A percentile compares a stretch with the other conserved stretches of the same genome.
Evolutionary conservation across 2,888 invertebrate genomes (phyloP).

Genomic region (Lutraria lutraria): DNA sequence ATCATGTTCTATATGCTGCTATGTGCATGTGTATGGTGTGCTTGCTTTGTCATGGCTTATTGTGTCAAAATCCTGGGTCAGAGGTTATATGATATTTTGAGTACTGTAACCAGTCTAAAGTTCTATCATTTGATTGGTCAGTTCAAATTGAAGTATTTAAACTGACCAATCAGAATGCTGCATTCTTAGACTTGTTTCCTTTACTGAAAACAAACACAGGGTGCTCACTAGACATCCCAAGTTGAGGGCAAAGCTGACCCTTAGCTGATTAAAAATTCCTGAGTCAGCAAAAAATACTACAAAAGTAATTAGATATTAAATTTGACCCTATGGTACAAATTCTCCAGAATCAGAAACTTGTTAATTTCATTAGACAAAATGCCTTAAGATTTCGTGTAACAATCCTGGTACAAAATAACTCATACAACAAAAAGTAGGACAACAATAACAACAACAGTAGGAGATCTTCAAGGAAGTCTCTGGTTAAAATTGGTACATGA

Average conservation of each 20-base stretch:
- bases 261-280: too few species aligned
- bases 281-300: too few species aligned
- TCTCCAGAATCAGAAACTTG: too few species aligned
- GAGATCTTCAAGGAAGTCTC: not conserved
- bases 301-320: too few species aligned
- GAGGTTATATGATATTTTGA: not conserved
- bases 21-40: not conserved
- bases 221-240: too few species aligned
- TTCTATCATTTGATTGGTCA: not conserved
- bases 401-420: not conserved
- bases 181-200: not conserved
- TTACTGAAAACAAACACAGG: too few species aligned
- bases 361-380: too few species aligned
- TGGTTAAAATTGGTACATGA: too few species aligned
- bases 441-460: not conserved
- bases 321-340: too few species aligned
- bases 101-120: conserved; percentile 2
- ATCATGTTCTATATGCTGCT: not conserved
- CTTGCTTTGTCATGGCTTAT: not conserved
- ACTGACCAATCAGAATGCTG: conserved; percentile 15
- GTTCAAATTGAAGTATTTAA: not conserved
- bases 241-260: too few species aligned
- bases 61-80: not conserved
- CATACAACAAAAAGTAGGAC: not conserved
- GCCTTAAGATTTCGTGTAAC: not conserved